Evolutionary conservation across 2,888 invertebrate species (phyloP).

Genomic region (Diaprepes abbreviatus): DNA sequence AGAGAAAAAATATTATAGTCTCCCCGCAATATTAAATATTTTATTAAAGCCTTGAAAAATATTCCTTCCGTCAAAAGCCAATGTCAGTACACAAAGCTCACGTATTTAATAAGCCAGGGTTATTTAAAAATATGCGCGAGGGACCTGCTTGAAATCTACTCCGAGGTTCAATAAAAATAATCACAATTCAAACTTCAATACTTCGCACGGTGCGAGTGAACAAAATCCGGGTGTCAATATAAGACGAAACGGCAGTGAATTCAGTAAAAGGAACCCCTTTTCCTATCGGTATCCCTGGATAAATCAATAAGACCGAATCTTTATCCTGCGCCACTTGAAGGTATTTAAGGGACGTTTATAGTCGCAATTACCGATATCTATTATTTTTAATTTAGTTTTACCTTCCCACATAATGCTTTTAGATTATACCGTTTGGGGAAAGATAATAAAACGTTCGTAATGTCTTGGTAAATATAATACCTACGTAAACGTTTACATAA

Average conservation of each 20-base stretch:
- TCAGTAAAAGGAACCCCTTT: constrained; percentile 27
- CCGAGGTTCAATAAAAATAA: constrained; percentile 40
- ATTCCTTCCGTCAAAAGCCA: constrained; percentile 9
- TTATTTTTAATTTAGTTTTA: background rate
- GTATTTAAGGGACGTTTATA: background rate
- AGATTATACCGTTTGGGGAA: too few relatives aligned
- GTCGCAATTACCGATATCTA: background rate
- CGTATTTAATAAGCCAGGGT: constrained; percentile 38
- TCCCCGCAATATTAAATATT: background rate
- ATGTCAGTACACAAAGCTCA: constrained; percentile 25
- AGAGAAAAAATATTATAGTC: background rate
- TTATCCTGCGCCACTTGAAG: constrained; percentile 21
- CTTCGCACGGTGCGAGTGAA: constrained; percentile 18
- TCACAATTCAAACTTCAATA: constrained; percentile 32
- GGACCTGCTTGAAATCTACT: constrained; percentile 16
- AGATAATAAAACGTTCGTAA: too few relatives aligned
- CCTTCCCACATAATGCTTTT: too few relatives aligned
- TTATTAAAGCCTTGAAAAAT: constrained; percentile 6
- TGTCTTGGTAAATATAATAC: too few relatives aligned
- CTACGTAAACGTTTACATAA: too few relatives aligned
- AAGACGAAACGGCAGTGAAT: constrained; percentile 28
- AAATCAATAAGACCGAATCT: constrained; percentile 28
- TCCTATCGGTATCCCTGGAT: constrained; percentile 26
- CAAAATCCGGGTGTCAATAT: constrained; percentile 36
- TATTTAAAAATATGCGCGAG: constrained; percentile 42